phyloP scores from a whole-genome alignment of 2,797 vertebrate species.

The Acipenser oxyrinchus region DNA sequence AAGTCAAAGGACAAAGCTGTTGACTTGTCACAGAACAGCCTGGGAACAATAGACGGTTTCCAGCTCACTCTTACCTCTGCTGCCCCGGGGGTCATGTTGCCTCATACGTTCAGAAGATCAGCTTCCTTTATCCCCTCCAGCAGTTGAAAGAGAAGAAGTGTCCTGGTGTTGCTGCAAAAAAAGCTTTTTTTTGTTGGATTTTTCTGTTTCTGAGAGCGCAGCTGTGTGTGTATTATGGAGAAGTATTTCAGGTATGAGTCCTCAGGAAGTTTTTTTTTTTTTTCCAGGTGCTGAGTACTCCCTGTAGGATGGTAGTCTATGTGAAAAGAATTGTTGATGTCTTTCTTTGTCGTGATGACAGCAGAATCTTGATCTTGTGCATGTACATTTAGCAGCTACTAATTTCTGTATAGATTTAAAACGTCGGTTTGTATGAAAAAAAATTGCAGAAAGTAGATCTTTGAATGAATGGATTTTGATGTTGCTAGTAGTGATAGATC shows the following conservation, averaged over 20 bases:
- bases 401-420: too few species aligned
- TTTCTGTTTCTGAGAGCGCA: slow-evolving; percentile 4
- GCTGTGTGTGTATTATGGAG: slow-evolving; percentile 6
- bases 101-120: background rate
- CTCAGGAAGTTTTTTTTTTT: background rate
- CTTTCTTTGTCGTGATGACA: too few species aligned
- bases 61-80: background rate
- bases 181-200: background rate
- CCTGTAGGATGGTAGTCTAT: background rate
- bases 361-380: too few species aligned
- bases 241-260: slow-evolving; percentile 20
- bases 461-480: too few species aligned
- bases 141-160: slow-evolving; percentile 4
- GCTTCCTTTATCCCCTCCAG: slow-evolving; percentile 12
- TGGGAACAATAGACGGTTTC: background rate
- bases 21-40: background rate
- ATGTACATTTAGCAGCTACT: too few species aligned
- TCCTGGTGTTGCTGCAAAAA: background rate
- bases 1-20: slow-evolving; percentile 8
- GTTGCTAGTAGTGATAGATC: too few species aligned
- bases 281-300: too few species aligned
- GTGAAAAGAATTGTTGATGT: too few species aligned
- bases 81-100: background rate
- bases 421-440: too few species aligned
- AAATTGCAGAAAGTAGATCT: too few species aligned